Evolutionary conservation across 2,113 vertebrate genomes (phyloP).

Genomic region (Shinisaurus crocodilurus): DNA sequence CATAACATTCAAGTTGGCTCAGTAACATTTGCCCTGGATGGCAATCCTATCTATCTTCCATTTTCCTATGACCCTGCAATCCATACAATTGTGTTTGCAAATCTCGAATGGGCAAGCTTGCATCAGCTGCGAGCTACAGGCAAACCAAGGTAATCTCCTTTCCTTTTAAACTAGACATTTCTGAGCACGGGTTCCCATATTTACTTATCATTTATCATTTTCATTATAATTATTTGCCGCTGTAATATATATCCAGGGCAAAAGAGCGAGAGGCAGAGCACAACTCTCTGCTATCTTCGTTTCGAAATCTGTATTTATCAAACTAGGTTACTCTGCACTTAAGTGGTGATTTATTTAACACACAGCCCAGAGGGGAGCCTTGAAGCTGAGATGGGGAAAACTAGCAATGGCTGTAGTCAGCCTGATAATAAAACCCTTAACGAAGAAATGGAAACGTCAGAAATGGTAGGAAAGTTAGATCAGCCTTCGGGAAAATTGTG

Average conservation of each 20-base stretch:
- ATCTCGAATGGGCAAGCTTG: neutral
- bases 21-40: neutral
- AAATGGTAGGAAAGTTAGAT: constrained; percentile 8
- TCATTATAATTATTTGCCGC: neutral
- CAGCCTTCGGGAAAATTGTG: constrained; percentile 1
- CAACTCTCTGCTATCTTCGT: constrained; percentile 30
- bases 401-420: neutral
- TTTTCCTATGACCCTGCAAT: constrained; percentile 13
- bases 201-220: neutral
- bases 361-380: neutral
- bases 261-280: constrained; percentile 11
- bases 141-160: constrained; percentile 18
- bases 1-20: neutral
- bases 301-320: constrained; percentile 39
- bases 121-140: neutral
- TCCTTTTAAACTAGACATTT: neutral
- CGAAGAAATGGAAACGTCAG: neutral
- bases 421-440: neutral
- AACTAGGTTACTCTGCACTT: neutral
- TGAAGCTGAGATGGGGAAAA: neutral
- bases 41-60: neutral
- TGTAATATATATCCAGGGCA: constrained; percentile 12
- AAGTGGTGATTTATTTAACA: constrained; percentile 33
- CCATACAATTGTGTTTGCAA: neutral
- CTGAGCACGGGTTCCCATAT: neutral